Conservation (phyloP, 2,888 invertebrate genomes). For the Mythimna albipuncta region DNA sequence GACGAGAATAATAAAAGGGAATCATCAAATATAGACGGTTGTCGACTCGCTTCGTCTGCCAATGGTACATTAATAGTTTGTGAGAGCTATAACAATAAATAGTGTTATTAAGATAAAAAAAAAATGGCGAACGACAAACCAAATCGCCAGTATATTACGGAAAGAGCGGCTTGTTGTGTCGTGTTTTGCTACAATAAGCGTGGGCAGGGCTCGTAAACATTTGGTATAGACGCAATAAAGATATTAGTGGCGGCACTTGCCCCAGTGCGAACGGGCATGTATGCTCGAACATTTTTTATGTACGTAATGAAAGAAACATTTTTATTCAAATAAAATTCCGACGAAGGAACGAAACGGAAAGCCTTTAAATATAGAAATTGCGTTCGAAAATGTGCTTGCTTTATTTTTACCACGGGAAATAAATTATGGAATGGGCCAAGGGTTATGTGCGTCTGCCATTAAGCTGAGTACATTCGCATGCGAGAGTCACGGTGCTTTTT, state of each 20-base stretch:
- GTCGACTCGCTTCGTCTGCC: constrained; percentile 54
- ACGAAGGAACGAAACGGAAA: constrained; percentile 50
- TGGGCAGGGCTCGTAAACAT: constrained; percentile 79
- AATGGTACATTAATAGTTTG: constrained; percentile 65
- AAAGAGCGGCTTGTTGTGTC: constrained; percentile 67
- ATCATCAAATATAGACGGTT: constrained; percentile 54
- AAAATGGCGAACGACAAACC: constrained; percentile 61
- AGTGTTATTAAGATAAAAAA: constrained; percentile 66
- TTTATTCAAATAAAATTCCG: constrained; percentile 69
- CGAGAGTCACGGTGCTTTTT: constrained; percentile 8
- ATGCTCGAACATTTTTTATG: constrained; percentile 69
- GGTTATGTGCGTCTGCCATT: constrained; percentile 58
- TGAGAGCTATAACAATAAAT: constrained; percentile 69
- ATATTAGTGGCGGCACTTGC: constrained; percentile 75
- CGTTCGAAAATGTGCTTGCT: constrained; percentile 61
- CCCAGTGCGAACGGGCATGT: constrained; percentile 65
- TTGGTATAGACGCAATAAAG: constrained; percentile 78
- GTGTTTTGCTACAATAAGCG: constrained; percentile 74
- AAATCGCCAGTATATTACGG: constrained; percentile 63
- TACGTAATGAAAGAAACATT: constrained; percentile 68
- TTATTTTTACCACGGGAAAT: constrained; percentile 63
- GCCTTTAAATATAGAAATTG: constrained; percentile 61
- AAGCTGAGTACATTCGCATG: constrained; percentile 44
- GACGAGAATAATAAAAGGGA: constrained; percentile 43
- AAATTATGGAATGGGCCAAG: constrained; percentile 63